These are phyloP conservation scores for Seira sanloemensis DNA, from an alignment of 2,888 invertebrate species.

Conservation along the genomic window DNA sequence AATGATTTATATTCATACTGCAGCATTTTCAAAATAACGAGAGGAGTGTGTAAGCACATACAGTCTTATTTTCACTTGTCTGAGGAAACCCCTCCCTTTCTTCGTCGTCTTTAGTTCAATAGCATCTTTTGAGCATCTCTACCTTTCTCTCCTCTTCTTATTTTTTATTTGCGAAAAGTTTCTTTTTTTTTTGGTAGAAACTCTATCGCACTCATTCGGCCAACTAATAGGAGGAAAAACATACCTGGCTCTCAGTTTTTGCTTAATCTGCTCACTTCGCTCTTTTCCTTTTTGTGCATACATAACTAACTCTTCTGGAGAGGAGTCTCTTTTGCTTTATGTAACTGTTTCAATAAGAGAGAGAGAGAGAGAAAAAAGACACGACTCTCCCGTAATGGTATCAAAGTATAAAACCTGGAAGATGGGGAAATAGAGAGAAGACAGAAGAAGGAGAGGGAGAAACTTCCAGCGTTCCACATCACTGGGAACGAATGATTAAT, in stretches of 20 bases:
- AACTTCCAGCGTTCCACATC: conserved; percentile 50
- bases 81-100: not conserved
- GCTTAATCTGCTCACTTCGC: not conserved
- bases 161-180: not conserved
- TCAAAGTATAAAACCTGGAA: not conserved
- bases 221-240: not conserved
- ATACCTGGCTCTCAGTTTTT: not conserved
- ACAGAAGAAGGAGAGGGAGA: conserved; percentile 26
- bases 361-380: not conserved
- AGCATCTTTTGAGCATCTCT: not conserved
- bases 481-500: conserved; percentile 69
- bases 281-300: not conserved
- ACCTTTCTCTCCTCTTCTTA: not conserved
- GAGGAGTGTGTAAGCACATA: not conserved
- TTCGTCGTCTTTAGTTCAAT: not conserved
- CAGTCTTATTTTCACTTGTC: not conserved
- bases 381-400: not conserved
- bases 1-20: not conserved
- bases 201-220: not conserved
- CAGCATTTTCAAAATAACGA: not conserved
- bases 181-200: not conserved
- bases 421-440: not conserved
- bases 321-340: not conserved
- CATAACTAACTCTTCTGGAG: not conserved
- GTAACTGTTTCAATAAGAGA: not conserved